Conservation (phyloP, 1,140 invertebrate species). For the Drosophila subobscura region DNA sequence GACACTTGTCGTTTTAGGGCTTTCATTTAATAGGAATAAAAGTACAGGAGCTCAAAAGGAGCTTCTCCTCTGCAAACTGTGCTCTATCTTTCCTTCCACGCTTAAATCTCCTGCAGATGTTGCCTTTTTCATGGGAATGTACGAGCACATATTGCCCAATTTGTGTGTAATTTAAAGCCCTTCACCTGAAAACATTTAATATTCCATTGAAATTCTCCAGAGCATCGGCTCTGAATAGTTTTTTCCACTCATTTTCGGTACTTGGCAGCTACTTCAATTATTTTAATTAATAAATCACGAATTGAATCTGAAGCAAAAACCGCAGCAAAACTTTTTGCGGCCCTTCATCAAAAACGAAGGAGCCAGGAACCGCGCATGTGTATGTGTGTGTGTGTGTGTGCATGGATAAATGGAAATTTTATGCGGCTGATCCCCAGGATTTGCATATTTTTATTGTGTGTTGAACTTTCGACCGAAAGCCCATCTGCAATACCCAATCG, state of each 20-base stretch:
- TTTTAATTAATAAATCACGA: slow-evolving; percentile 60
- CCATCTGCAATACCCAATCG: slow-evolving; percentile 31
- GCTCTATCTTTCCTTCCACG: too few species aligned
- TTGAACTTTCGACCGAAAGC: slow-evolving; percentile 57
- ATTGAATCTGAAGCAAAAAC: slow-evolving; percentile 34
- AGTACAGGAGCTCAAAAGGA: too few species aligned
- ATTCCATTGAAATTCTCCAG: background rate
- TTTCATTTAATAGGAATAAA: too few species aligned
- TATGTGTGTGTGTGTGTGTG: slow-evolving; percentile 1
- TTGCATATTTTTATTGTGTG: slow-evolving; percentile 81
- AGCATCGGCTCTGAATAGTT: slow-evolving; percentile 4
- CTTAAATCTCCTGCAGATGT: too few species aligned
- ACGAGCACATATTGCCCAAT: too few species aligned
- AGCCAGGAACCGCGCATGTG: slow-evolving; percentile 12
- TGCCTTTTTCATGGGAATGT: too few species aligned
- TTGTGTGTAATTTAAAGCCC: slow-evolving; percentile 1
- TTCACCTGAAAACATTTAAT: background rate
- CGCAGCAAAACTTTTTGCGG: slow-evolving; percentile 35
- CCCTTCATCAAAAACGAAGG: slow-evolving; percentile 26
- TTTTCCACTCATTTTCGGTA: slow-evolving; percentile 4
- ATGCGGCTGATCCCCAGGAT: slow-evolving; percentile 60
- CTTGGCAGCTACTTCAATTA: slow-evolving; percentile 20
- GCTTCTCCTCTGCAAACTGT: too few species aligned
- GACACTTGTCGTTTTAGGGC: too few species aligned
- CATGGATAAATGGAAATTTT: slow-evolving; percentile 33